phyloP scores from a whole-genome alignment of 64 coral and sea anemone species.

The Dendrophyllia cribrosa region DNA sequence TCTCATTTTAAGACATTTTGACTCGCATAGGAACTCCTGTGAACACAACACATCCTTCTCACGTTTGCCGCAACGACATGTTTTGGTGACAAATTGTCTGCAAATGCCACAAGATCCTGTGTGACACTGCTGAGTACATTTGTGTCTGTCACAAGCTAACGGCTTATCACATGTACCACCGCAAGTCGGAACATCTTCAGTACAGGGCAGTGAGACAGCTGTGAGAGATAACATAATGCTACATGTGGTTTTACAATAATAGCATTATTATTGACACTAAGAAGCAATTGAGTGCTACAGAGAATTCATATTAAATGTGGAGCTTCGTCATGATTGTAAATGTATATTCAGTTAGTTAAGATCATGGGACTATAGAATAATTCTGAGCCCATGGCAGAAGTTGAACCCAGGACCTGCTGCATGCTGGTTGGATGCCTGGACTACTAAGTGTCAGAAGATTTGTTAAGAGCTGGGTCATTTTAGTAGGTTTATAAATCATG shows the following conservation, averaged over 20 bases:
- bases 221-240: not conserved
- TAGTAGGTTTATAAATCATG: no score
- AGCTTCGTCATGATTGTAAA: no score
- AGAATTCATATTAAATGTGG: no score
- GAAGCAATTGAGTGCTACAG: not conserved
- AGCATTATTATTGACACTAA: not conserved
- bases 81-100: slow-evolving; percentile 87
- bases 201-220: slow-evolving; percentile 81
- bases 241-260: not conserved
- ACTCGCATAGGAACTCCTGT: slow-evolving; percentile 86
- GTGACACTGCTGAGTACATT: slow-evolving; percentile 92
- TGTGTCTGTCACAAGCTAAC: slow-evolving; percentile 85
- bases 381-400: no score
- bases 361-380: no score
- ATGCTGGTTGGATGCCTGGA: no score
- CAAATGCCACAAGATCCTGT: slow-evolving; percentile 90
- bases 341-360: no score
- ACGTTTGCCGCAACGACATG: slow-evolving; percentile 88
- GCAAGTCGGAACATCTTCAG: slow-evolving; percentile 91
- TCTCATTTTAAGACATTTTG: slow-evolving; percentile 87
- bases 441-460: no score
- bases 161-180: slow-evolving; percentile 89
- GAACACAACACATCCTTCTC: slow-evolving; percentile 91
- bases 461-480: no score
- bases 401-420: no score